A percentile compares a stretch with the other conserved stretches of the same genome.
Evolutionary conservation across 2,113 vertebrate genomes (phyloP).

Genomic region (Hemichromis elongatus): DNA sequence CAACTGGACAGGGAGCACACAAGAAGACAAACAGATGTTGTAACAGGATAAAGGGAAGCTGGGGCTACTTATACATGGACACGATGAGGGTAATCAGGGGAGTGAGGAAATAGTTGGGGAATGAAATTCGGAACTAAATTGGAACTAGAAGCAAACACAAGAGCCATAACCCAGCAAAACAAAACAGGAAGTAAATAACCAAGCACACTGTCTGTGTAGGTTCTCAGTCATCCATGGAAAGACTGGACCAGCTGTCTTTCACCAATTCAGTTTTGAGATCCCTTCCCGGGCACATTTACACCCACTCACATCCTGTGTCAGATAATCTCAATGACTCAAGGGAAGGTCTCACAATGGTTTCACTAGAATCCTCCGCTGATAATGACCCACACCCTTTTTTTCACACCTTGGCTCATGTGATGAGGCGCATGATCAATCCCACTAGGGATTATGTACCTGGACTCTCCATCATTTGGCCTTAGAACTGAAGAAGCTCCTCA

Average conservation of each 20-base stretch:
- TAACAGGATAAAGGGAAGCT: neutral
- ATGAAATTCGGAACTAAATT: too few species aligned
- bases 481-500: neutral
- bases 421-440: neutral
- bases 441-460: neutral
- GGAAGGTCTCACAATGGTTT: neutral
- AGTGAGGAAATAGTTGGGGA: neutral
- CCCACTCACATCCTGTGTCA: neutral
- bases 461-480: neutral
- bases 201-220: neutral
- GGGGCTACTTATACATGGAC: neutral
- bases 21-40: neutral
- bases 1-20: neutral
- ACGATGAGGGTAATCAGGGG: neutral
- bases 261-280: neutral
- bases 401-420: neutral
- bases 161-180: neutral
- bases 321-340: neutral
- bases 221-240: neutral
- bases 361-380: neutral
- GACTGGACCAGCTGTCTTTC: neutral
- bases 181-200: neutral
- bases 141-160: neutral
- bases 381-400: neutral
- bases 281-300: neutral